Base-by-base conservation (phyloP, 2,888 invertebrate genomes). In the Gonocerus acuteangulatus region DNA sequence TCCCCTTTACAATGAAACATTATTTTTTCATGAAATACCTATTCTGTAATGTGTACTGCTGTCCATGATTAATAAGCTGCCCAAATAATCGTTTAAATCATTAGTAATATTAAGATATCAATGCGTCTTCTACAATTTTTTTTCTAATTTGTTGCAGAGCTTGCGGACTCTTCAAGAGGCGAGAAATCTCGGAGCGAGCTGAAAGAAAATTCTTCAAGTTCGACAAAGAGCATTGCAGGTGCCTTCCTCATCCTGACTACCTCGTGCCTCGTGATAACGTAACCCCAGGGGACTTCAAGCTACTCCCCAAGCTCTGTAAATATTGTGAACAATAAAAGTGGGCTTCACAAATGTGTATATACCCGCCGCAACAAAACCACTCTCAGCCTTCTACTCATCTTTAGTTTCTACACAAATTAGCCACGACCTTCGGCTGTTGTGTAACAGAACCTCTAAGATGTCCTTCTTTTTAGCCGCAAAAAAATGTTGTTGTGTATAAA, bases 111-210 rank as follows among this genome's bases (percentile, higher is more conserved):
- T n/a, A n/a, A n/a, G n/a, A n/a, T n/a, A n/a, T n/a, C n/a, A n/a
- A n/a, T n/a, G n/a, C n/a, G n/a, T n/a, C n/a, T n/a, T n/a, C n/a
- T n/a, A n/a, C n/a, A n/a, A n/a, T n/a, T n/a, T n/a, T n/a, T 27
- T 9, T 4, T 27, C 9, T 27, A 9, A 13, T 57, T 18, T 63
- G 61, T 65, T 66, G 1, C 63, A 67, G 67, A 67, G 32, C 48
- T 67, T 18, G 61, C 66, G 2, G 65, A 66, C n/a, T 62, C 66
- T 1, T 64, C 64, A 18, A 47, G 63, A 19, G 65, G 63, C 18
- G 63, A 65, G 42, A 64, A 65, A 36, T 65, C 66, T 2, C 48
- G 62, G 36, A 66, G 64, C 39, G 63, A 63, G 47, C 59, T 56
- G 52, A 62, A 67, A 44, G 56, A 63, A 22, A 59, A 51, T 42